Base-by-base conservation (phyloP, 2,797 vertebrate genomes). In the Gadopsis marmoratus region DNA sequence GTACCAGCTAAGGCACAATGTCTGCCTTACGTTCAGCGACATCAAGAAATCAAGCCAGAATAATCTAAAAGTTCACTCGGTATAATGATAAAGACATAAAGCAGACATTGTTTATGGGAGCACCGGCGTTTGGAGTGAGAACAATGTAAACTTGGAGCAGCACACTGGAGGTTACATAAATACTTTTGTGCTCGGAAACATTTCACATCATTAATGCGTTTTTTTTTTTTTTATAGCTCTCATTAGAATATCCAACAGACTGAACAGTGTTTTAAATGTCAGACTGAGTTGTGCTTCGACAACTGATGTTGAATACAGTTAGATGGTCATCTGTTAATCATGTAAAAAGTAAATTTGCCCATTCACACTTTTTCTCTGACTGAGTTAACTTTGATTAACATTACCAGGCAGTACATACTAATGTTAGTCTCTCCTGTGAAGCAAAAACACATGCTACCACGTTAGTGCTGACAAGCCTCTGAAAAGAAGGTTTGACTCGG, bases 321-420 rank as follows among this genome's bases (percentile, higher is more conserved):
- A 55, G 45, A 62, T 76, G 10, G 45, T 29, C n/a, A 74, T 74
- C 43, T 66, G 26, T 54, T 29, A 59, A 65, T 23, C 29, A 33
- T 35, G 8, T 45, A 11, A 29, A 47, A 64, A 66, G 41, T 9
- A 31, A 53, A 23, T 51, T 54, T 66, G 45, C 17, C 39, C 35
- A 1, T 45, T 35, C 21, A 7, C 69, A 19, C 50, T 71, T 29
- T 51, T 72, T 71, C 26, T 21, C 41, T 14, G 29, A 59, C 5
- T 8, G 11, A 39, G 56, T 71, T 77, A 60, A 78, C 48, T 76
- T 70, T 83, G 65, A 84, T 60, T 69, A 82, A 82, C 33, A 62
- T 75, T 81, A 64, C 48, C 37, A 35, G 31, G 41, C 54, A 68
- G 23, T 54, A 70, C 77, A 81, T 58, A 63, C 10, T 33, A 48